These are phyloP conservation scores for Drosophila ercepeae DNA, from an alignment of 1,140 invertebrate genomes.

Conservation along the genomic window DNA sequence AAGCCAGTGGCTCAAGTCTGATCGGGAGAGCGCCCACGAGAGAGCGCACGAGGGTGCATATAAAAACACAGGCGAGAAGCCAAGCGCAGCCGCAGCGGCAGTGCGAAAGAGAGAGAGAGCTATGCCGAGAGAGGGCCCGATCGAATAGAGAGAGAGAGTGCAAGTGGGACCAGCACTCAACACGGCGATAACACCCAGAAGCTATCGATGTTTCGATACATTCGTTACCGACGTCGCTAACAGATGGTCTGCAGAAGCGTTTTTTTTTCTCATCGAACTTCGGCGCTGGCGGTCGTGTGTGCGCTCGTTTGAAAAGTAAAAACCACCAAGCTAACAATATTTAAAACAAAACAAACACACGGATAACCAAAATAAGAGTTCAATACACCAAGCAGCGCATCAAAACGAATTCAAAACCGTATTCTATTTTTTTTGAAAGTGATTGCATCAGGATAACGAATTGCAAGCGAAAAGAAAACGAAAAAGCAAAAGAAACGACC, in stretches of 20 bases:
- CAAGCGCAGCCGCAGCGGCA: background rate
- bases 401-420: background rate
- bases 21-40: too few relatives aligned
- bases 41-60: too few relatives aligned
- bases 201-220: background rate
- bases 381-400: background rate
- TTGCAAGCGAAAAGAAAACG: background rate
- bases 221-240: background rate
- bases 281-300: conserved; percentile 3
- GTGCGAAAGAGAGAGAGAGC: background rate
- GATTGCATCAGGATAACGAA: conserved; percentile 15
- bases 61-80: too few relatives aligned
- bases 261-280: background rate
- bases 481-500: conserved; percentile 24
- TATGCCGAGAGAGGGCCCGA: background rate
- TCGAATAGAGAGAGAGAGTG: background rate
- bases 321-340: background rate
- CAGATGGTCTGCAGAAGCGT: background rate
- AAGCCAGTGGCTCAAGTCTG: too few relatives aligned
- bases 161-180: background rate
- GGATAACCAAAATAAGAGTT: background rate
- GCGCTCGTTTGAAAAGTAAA: background rate
- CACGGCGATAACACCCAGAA: background rate
- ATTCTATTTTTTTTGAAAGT: conserved; percentile 31
- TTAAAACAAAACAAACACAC: background rate